Base-by-base conservation (phyloP, 2,888 invertebrate species). In the Zonitis immaculata region DNA sequence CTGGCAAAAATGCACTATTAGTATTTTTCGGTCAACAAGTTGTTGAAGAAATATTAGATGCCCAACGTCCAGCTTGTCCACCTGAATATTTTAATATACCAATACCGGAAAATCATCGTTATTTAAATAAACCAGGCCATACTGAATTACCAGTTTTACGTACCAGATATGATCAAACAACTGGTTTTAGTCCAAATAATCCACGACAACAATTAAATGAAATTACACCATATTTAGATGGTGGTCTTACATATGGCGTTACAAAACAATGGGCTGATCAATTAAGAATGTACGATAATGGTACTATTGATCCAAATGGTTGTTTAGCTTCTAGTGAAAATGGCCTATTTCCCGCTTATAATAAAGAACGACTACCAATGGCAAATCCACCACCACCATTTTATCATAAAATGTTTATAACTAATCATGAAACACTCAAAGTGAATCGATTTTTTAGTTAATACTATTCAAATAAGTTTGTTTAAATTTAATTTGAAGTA, bases 1-100 rank as follows among this genome's bases (percentile, higher is more conserved):
- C 76, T 9, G 80, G 80, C 30, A 79, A 78, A 66, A 83, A 79
- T 54, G 82, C 81, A 1, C 72, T 84, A 18, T 71, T 82, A 16
- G 81, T 83, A 3, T 84, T 79, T 67, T 84, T 83, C 65, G 83
- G 82, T 81, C 82, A 83, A 68, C 83, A 83, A 70, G 78, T 83
- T 1, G 82, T 83, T 9, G 82, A 83, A 63, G 84, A 84, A 73
- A 79, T 84, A 52, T 65, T 84, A 42, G 82, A 84, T 70, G 79
- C 82, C 1, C 81, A 83, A 66, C 70, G 79, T 60, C 75, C 81
- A n/a, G 80, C 80, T 11, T 83, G 82, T 71, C 82, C 82, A 7
- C 79, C 81, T 0, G 82, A 82, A 68, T 83, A 82, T 65, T 79
- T 82, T 62, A 83, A 82, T 62, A 78, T 84, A 44, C 59, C 70